Evolutionary conservation across 2,888 invertebrate species (phyloP).

Genomic region (Netelia inedita): DNA sequence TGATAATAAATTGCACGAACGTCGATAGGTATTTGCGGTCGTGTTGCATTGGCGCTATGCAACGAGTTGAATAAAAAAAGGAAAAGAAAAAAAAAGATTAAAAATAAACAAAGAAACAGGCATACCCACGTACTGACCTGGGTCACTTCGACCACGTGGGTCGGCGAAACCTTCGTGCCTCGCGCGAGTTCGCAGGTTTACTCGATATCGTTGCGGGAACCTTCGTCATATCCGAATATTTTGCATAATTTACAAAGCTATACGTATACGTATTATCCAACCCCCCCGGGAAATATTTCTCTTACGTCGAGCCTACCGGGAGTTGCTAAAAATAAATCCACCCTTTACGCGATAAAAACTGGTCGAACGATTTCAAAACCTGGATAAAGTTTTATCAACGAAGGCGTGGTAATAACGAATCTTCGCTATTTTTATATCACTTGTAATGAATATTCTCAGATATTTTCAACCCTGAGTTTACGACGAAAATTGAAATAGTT

Average conservation of each 20-base stretch:
- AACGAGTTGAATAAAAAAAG: slow-evolving; percentile 35
- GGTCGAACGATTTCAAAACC: background rate
- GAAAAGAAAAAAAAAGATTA: slow-evolving; percentile 2
- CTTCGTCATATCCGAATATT: background rate
- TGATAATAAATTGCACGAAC: slow-evolving; percentile 8
- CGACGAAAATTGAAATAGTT: background rate
- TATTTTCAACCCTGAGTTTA: too few species aligned
- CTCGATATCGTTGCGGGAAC: background rate
- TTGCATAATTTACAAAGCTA: background rate
- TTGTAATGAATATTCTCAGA: too few species aligned
- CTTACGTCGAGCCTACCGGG: background rate
- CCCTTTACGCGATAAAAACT: background rate
- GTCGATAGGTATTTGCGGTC: slow-evolving; percentile 47
- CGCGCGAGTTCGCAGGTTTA: background rate
- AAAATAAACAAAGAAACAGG: background rate
- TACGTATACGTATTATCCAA: background rate
- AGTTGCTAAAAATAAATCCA: background rate
- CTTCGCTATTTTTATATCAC: too few species aligned
- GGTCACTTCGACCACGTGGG: slow-evolving; percentile 51
- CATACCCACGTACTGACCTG: slow-evolving; percentile 58
- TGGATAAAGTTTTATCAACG: too few species aligned
- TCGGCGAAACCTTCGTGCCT: slow-evolving; percentile 34
- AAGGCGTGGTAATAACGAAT: too few species aligned
- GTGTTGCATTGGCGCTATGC: slow-evolving; percentile 24
- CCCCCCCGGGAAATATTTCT: slow-evolving; percentile 10